Evolutionary conservation across 2,113 vertebrate species (phyloP).

Genomic region (Pangasianodon gigas): DNA sequence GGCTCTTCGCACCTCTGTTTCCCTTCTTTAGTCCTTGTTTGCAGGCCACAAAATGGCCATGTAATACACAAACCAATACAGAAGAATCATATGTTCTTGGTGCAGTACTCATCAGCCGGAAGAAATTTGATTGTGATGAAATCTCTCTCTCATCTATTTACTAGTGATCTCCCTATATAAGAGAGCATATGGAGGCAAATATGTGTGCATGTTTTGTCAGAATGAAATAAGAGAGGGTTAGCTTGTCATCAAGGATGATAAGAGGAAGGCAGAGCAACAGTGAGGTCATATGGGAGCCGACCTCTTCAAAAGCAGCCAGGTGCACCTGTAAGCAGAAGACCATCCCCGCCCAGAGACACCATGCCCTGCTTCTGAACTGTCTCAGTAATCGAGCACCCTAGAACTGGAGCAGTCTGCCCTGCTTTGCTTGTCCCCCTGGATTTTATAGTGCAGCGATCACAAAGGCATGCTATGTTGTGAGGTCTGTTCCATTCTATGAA

Average conservation of each 20-base stretch:
- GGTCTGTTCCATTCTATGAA: conserved; percentile 19
- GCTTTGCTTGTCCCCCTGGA: conserved; percentile 23
- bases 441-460: conserved; percentile 13
- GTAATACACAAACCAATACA: conserved; percentile 4
- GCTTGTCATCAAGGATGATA: conserved; percentile 28
- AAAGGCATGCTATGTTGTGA: background rate
- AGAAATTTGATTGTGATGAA: conserved; percentile 19
- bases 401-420: conserved; percentile 39
- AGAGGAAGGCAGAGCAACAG: conserved; percentile 42
- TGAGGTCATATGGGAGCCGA: conserved; percentile 41
- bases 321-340: conserved; percentile 41
- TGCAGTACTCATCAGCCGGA: conserved; percentile 51
- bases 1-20: conserved; percentile 32
- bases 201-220: conserved; percentile 32
- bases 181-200: background rate
- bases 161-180: background rate
- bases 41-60: conserved; percentile 12
- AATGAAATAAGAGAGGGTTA: conserved; percentile 41
- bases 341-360: background rate
- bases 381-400: conserved; percentile 36
- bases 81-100: conserved; percentile 19
- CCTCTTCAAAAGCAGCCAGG: conserved; percentile 30
- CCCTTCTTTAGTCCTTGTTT: background rate
- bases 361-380: conserved; percentile 31
- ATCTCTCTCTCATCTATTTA: conserved; percentile 37